Evolutionary conservation across 1,140 invertebrate species (phyloP), one percentile per base, ranked within the genome.

Genomic region (Euura saliciscinereae): DNA sequence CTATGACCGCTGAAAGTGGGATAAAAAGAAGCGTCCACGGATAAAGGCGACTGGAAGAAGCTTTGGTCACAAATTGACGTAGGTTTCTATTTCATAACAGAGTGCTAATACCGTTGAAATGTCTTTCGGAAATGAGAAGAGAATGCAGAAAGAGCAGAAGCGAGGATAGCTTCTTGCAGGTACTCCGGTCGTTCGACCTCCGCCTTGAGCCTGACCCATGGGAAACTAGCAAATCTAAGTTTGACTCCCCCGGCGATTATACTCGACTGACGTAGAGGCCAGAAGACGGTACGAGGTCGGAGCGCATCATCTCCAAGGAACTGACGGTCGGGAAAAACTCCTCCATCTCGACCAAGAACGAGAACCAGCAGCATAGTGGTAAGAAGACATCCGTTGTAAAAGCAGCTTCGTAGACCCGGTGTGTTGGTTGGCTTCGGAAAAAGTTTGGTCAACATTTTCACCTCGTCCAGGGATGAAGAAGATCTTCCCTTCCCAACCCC

Each of bases 211-310:
- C 51, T 59, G 51, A 6, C 51, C 51, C 51, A 11, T 59, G 51
- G 51, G 51, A 59, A 59, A 59, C 51, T 59, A 59, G 51, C 8
- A 59, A 59, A 59, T 59, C 51, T 59, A 59, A 59, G 51, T 59
- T 59, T 8, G 51, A 59, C 51, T 59, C 51, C 51, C 51, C 13
- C 13, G 51, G 51, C 51, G 51, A 6, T 59, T 59, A 59, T 59
- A 59, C 51, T 8, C 13, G 51, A 11, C 51, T 59, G 51, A 59
- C 3, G 51, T 59, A 8, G 51, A 28, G 28, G 51, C 10, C 51
- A 11, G 51, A 8, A 59, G 51, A n/a, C 13, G 13, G 8, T 11
- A n/a, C 5, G 51, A 59, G 51, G 13, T 11, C 51, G 8, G 51
- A 8, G 13, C 51, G 13, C 13, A 11, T 11, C 13, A 59, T 59